phyloP scores from a whole-genome alignment of 2,113 vertebrate species.

The Tragelaphus imberbis region DNA sequence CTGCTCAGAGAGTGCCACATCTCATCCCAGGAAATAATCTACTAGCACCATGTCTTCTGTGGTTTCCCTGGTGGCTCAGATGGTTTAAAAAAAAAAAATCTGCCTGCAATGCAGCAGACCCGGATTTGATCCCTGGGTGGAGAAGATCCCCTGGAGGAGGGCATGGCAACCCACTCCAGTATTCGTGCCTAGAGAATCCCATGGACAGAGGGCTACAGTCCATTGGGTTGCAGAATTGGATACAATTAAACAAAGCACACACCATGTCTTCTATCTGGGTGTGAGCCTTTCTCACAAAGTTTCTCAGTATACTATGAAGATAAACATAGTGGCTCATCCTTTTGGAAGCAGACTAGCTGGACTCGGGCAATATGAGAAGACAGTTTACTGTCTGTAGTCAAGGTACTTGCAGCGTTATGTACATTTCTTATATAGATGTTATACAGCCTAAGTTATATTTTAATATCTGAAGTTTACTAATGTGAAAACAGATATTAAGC shows the following conservation, averaged over 20 bases:
- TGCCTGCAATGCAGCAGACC: background rate
- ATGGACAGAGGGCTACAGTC: background rate
- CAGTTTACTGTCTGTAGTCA: background rate
- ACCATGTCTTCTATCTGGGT: background rate
- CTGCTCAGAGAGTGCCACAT: fast-evolving
- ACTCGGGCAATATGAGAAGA: background rate
- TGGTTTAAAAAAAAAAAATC: background rate
- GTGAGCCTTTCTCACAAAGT: background rate
- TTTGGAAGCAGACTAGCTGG: background rate
- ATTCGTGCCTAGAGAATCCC: background rate
- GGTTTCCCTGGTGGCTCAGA: background rate
- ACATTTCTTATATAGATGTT: background rate
- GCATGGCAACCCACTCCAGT: background rate
- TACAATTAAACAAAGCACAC: background rate
- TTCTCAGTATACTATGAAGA: background rate
- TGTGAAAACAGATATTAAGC: background rate
- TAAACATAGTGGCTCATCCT: background rate
- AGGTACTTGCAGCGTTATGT: background rate
- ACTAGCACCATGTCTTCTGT: background rate
- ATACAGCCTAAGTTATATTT: background rate
- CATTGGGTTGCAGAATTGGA: background rate
- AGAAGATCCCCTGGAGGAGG: background rate
- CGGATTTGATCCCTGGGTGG: background rate
- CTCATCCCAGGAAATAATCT: background rate
- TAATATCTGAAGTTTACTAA: background rate